A percentile compares a stretch with the other conserved stretches of the same genome.
These are phyloP conservation scores for Wiebesia pumilae DNA, from an alignment of 1,140 invertebrate genomes.

Conservation along the genomic window DNA sequence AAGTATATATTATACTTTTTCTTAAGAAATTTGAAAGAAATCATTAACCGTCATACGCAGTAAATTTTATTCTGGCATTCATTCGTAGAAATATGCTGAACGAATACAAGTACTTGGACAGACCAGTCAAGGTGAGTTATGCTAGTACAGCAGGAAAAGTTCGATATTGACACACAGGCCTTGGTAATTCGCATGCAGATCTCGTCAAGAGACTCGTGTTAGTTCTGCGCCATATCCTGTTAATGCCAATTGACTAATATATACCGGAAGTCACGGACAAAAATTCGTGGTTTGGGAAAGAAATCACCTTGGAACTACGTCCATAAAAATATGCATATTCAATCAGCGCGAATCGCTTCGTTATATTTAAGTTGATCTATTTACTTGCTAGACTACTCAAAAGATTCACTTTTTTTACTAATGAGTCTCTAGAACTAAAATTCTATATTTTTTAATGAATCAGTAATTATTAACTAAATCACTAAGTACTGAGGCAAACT, in stretches of 20 bases:
- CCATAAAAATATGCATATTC: not conserved
- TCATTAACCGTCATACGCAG: not conserved
- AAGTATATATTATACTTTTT: too few relatives aligned
- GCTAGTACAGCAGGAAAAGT: not conserved
- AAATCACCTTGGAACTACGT: constrained; percentile 24
- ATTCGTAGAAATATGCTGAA: not conserved
- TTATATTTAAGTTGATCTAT: too few relatives aligned
- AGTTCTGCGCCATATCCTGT: constrained; percentile 53
- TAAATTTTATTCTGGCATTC: not conserved
- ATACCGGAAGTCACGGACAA: constrained; percentile 39
- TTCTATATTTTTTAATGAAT: too few relatives aligned
- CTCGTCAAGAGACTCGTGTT: constrained; percentile 22
- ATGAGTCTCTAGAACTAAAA: too few relatives aligned
- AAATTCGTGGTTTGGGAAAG: not conserved
- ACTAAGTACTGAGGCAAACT: too few relatives aligned
- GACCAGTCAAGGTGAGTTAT: not conserved
- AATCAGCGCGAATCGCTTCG: not conserved
- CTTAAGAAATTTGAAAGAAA: not conserved
- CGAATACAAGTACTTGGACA: not conserved
- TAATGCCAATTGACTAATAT: not conserved
- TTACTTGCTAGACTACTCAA: too few relatives aligned
- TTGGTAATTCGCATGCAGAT: constrained; percentile 28
- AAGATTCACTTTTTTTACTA: too few relatives aligned
- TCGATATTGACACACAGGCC: constrained; percentile 16
- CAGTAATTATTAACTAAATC: too few relatives aligned